Conservation (phyloP, 2,113 vertebrate species). For the Neogale vison region DNA sequence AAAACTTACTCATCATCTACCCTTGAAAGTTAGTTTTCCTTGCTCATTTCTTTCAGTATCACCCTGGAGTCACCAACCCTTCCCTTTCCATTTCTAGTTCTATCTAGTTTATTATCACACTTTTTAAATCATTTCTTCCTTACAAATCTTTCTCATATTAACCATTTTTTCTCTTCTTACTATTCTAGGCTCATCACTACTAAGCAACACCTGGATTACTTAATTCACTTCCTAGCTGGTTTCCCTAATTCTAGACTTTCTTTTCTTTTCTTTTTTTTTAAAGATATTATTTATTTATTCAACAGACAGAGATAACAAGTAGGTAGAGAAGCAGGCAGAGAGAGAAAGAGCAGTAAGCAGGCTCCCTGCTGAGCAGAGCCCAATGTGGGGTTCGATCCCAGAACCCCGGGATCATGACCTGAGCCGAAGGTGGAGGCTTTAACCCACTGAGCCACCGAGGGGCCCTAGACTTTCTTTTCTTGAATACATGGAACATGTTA, state of each 20-base stretch:
- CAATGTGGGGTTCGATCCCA: too few relatives aligned
- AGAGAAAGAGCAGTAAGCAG: too few relatives aligned
- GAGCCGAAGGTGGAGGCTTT: too few relatives aligned
- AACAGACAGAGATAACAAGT: too few relatives aligned
- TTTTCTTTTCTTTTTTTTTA: not conserved
- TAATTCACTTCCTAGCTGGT: not conserved
- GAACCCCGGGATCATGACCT: too few relatives aligned
- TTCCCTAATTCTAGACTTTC: not conserved
- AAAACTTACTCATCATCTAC: not conserved
- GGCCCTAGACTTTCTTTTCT: not conserved
- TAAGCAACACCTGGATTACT: not conserved
- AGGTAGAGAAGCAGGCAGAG: too few relatives aligned
- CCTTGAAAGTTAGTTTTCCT: not conserved
- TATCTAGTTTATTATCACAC: not conserved
- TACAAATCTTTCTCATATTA: not conserved
- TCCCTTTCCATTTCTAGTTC: not conserved
- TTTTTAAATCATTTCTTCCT: conserved; percentile 6
- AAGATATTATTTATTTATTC: too few relatives aligned
- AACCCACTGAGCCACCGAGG: too few relatives aligned
- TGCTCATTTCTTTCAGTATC: not conserved
- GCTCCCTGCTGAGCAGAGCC: too few relatives aligned
- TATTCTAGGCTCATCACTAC: not conserved
- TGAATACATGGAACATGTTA: not conserved
- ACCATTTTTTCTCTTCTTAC: not conserved
- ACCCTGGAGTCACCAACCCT: not conserved